Evolutionary conservation across 2,113 vertebrate species (phyloP), one percentile per base, ranked within the genome.

Genomic region (Callipepla californica): DNA sequence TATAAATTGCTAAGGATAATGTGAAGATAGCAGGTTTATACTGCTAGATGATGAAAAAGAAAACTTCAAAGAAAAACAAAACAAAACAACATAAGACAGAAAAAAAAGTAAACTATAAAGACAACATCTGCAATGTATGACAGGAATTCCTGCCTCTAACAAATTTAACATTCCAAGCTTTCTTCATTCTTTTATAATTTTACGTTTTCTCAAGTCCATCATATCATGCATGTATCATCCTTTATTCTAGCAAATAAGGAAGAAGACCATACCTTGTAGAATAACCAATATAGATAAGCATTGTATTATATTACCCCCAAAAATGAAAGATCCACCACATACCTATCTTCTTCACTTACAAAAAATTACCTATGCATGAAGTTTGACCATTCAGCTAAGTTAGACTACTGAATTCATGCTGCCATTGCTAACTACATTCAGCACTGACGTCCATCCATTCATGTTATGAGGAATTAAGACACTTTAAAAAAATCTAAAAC

Each of bases 1-100:
- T 66, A 87, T 58, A 92, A 95, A 74, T 21, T 44, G 70, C 57
- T 53, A 63, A 96, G 62, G n/a, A 84, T 62, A 91, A 45, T 23
- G 63, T 76, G 62, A 66, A n/a, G 55, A 80, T 74, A 74, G 76
- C 70, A 78, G 92, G 57, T 76, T 81, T 69, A 91, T 44, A 68
- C 78, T 23, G n/a, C 7, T 59, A 32, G 7, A 50, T 20, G 65
- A 73, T 63, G 51, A 87, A 90, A 75, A 36, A 23, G 21, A 69
- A 72, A 80, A 50, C 17, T 76, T 28, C 28, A 28, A 53, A 51
- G 50, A 28, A 55, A 55, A 55, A 55, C 15, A 17, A 55, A 55
- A 36, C 63, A 77, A 80, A 72, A 51, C 80, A 79, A 85, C 32
- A 55, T 91, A 87, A 62, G 19, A 47, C 0, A 80, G 13, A 89